Evolutionary conservation across 2,113 vertebrate species (phyloP).

Genomic region (Megatriorchis doriae): DNA sequence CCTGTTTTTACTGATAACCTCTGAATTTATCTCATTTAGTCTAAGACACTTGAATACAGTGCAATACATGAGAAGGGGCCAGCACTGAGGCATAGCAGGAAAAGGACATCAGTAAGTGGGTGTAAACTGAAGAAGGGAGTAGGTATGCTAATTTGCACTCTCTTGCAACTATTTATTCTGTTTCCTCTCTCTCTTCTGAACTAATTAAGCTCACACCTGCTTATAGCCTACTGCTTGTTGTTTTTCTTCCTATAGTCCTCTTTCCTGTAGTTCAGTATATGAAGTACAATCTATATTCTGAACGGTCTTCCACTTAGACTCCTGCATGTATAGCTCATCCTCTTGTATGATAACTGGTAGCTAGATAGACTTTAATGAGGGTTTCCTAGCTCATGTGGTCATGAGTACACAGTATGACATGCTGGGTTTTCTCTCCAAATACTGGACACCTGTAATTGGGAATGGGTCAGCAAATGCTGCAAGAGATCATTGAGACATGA

Average conservation of each 20-base stretch:
- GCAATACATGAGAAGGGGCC: background rate
- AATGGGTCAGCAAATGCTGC: background rate
- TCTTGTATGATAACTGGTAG: background rate
- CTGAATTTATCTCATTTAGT: background rate
- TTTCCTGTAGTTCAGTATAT: background rate
- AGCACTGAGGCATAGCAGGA: background rate
- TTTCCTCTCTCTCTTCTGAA: background rate
- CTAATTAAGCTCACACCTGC: background rate
- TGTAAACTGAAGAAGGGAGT: background rate
- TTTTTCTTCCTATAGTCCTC: background rate
- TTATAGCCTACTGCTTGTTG: background rate
- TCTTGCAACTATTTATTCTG: constrained; percentile 15
- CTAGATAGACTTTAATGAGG: background rate
- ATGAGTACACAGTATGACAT: background rate
- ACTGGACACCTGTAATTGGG: background rate
- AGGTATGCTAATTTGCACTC: background rate
- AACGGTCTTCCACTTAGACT: background rate
- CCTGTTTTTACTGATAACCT: background rate
- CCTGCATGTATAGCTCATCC: background rate
- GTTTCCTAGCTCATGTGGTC: background rate
- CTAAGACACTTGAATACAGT: background rate
- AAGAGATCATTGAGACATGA: background rate
- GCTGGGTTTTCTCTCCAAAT: background rate
- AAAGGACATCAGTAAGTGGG: background rate
- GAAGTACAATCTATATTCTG: background rate